Evolutionary conservation across 2,888 invertebrate species (phyloP).

Genomic region (Julus scanicus): DNA sequence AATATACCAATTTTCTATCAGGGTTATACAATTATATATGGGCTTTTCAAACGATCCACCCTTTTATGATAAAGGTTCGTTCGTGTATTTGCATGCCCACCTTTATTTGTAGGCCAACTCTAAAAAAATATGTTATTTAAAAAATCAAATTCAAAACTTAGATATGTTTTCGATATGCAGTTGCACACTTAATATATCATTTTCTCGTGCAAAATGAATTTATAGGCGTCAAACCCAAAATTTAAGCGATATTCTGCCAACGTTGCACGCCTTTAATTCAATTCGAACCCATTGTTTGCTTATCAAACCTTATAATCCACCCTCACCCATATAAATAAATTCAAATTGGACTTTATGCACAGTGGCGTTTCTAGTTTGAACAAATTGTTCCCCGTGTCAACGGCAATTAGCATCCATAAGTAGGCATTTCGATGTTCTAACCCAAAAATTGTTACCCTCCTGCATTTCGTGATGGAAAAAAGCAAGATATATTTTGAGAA

Average conservation of each 20-base stretch:
- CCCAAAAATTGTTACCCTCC: background rate
- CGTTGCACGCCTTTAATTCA: slow-evolving; percentile 3
- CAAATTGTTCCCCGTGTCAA: slow-evolving; percentile 12
- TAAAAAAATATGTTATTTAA: background rate
- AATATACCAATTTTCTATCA: no score
- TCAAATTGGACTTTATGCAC: background rate
- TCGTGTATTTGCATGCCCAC: background rate
- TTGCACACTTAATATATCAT: background rate
- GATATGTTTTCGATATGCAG: background rate
- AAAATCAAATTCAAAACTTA: background rate
- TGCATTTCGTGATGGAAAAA: background rate
- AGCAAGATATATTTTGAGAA: background rate
- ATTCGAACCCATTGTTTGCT: slow-evolving; percentile 16
- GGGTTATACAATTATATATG: no score
- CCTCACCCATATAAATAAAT: slow-evolving; percentile 23
- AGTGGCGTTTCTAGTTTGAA: slow-evolving; percentile 19
- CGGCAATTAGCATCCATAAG: background rate
- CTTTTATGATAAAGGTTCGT: background rate
- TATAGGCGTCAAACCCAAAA: slow-evolving; percentile 18
- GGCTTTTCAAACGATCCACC: background rate
- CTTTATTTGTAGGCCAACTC: background rate
- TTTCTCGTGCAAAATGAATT: background rate
- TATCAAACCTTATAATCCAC: slow-evolving; percentile 39
- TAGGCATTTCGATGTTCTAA: background rate
- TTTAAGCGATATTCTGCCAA: background rate